Base-by-base conservation (phyloP, 2,888 invertebrate genomes). In the Geotrupes spiniger region DNA sequence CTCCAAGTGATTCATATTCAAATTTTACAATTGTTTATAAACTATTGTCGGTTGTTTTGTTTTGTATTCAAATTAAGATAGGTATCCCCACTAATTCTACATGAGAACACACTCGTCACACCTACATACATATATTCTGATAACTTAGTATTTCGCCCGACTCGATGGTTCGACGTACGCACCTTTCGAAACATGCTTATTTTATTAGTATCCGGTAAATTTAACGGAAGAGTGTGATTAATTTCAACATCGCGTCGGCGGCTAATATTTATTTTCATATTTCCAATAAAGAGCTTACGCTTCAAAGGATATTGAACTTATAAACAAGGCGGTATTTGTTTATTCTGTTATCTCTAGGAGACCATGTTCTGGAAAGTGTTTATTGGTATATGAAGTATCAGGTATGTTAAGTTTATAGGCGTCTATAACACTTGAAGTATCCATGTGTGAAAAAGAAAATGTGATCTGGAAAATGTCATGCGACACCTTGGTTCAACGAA, bases 381-480 rank as follows among this genome's bases (percentile, higher is more conserved):
- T 39, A 39, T 48, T 29, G 42, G 25, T 42, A 38, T 37, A 42
- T 39, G 36, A 42, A 42, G 25, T 48, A 48, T 48, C 48, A 48
- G 48, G 48, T 48, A 47, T 42, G 47, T 47, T 37, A 42, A 48
- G 42, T 48, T 40, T 48, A 48, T 48, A 21, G 46, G 42, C 29
- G 25, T 37, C 36, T 38, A 38, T 38, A 28, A 48, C 48, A 38
- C 29, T 28, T 25, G 38, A 21, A 48, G 48, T 46, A 46, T 42
- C 49, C 46, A 42, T 46, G 52, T 52, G 49, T 52, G 42, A 52
- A 52, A 41, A 38, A 49, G 43, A 37, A 43, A 52, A 49, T 46
- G 38, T 52, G 49, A 52, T 52, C 49, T 46, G 47, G 46, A 39
- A 49, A 52, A 52, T 52, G 52, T 52, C 52, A 52, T 14, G 21